Conservation (phyloP, 2,113 vertebrate species). For the Brachyhypopomus occidentalis region DNA sequence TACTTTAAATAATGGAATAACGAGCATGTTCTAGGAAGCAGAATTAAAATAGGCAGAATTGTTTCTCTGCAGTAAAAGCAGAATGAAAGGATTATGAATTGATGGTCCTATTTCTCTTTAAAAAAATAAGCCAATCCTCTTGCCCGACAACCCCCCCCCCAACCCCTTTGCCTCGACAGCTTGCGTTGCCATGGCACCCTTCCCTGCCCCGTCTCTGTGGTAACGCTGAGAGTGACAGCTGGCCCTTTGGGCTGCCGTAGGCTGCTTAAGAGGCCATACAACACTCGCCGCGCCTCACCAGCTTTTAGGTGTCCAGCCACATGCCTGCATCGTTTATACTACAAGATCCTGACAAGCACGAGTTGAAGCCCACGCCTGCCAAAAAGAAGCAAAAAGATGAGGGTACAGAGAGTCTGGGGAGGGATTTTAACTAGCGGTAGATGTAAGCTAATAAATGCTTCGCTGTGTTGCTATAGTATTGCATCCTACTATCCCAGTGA, state of each 20-base stretch:
- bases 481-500: too few species aligned
- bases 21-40: too few species aligned
- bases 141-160: conserved; percentile 41
- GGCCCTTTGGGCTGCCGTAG: conserved; percentile 55
- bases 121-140: conserved; percentile 1
- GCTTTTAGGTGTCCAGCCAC: conserved; percentile 24
- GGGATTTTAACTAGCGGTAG: too few species aligned
- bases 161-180: conserved; percentile 64
- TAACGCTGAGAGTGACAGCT: conserved; percentile 72
- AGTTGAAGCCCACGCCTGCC: too few species aligned
- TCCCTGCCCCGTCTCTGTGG: conserved; percentile 70
- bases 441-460: too few species aligned
- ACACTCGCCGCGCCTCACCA: background rate
- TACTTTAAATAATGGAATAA: too few species aligned
- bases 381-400: too few species aligned
- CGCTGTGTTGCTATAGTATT: too few species aligned
- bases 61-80: too few species aligned
- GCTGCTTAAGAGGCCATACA: conserved; percentile 49
- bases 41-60: too few species aligned
- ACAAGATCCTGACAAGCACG: background rate
- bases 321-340: conserved; percentile 22
- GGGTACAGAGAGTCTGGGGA: too few species aligned
- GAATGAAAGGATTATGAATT: too few species aligned
- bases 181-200: conserved; percentile 74
- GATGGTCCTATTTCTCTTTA: background rate